Base-by-base conservation (phyloP, 2,797 vertebrate genomes). In the Rhynchotus rufescens region DNA sequence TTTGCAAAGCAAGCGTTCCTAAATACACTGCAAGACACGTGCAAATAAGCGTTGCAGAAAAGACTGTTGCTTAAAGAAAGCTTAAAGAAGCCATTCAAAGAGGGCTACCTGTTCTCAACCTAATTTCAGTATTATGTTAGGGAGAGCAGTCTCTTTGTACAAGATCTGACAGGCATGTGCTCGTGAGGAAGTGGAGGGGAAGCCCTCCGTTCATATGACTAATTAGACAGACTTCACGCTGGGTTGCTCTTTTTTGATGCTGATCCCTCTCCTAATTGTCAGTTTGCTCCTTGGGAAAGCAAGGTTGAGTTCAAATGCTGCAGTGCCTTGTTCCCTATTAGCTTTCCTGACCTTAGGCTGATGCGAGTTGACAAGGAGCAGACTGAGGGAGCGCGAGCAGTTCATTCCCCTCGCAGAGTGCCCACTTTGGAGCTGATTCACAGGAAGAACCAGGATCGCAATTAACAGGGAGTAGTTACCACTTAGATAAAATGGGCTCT, bases 161-260 rank as follows among this genome's bases (percentile, higher is more conserved):
- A 86, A 96, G 96, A 97, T 96, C 97, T 97, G 98, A 98, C 97
- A 98, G 98, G 98, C 98, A 97, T 98, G 97, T 92, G 95, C 94
- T 97, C 93, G 88, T 90, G 96, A 97, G 98, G 97, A 98, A 98
- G 97, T 97, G 96, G 97, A 97, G 97, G 97, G 96, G 97, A 98
- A 98, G 97, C 97, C 96, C 98, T 98, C 98, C 11, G 98, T 98
- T 99, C 99, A 99, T 99, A 99, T 99, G 99, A 99, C 99, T 99
- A 99, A 99, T 99, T 99, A 99, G 98, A 98, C 97, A 92, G 98
- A 97, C 98, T 98, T 98, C 99, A 99, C 87, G 98, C 99, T 99
- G 99, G 54, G 98, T 98, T 96, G 97, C 98, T 98, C 98, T 98
- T 98, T 98, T 99, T 99, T 99, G 99, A 99, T 98, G 98, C 98